Evolutionary conservation across 1,140 invertebrate species (phyloP), one percentile per base, ranked within the genome.

Genomic region (Drosophila gunungcola): DNA sequence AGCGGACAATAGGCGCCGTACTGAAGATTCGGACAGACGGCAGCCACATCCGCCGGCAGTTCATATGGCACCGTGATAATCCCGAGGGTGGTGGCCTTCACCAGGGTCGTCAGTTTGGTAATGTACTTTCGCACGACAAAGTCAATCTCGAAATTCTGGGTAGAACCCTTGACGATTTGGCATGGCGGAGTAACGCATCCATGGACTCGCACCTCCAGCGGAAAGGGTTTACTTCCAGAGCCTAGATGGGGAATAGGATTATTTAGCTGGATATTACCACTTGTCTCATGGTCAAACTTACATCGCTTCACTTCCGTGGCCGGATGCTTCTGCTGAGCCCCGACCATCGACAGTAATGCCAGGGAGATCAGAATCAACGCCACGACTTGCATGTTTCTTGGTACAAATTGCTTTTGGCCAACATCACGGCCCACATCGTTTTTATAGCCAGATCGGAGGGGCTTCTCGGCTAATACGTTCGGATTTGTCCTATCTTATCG

Each of bases 51-150:
- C 3, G 55, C 51, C 0, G 91, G 91, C 49, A 92, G 68, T 21
- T 84, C 88, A 45, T 92, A 92, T 0, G 91, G 84, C 29, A 92
- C 78, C 0, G 86, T 91, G 16, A 92, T 88, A 9, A 90, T 53
- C 0, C 91, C 81, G 27, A 92, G 52, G 0, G 84, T 92, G 6
- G 81, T 92, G 16, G 91, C 91, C 70, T 74, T 90, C 6, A 90
- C 88, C 13, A 73, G 21, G 2, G 91, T 69, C 3, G 74, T 92
- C 38, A 86, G 13, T 2, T 72, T 41, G 2, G 90, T 91, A 0
- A 90, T 82, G 13, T 43, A 86, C 61, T 90, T 89, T 25, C 83
- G 77, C 49, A 75, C 68, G 4, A 57, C 90, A 43, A 91, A 91
- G 43, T 91, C 83, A 6, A 91, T 90, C 49, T 91, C 90, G 3